Percentiles rank a stretch among this genome's conserved stretches.
Evolutionary conservation across 2,797 vertebrate species (phyloP).

Genomic region (Macroramphosus scolopax): DNA sequence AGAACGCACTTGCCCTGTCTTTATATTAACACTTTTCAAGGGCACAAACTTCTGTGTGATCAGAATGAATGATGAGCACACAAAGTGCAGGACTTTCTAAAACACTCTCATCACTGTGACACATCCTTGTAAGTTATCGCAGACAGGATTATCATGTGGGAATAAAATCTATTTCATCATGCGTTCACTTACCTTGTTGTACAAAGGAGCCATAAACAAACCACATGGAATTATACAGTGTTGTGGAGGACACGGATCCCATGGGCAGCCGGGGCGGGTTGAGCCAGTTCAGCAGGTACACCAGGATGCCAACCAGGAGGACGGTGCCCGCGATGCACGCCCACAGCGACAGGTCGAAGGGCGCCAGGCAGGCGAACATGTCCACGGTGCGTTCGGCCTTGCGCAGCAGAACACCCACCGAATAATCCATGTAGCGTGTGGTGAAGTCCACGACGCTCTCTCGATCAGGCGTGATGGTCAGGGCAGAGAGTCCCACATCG

Average conservation of each 20-base stretch:
- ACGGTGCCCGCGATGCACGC: constrained; percentile 97
- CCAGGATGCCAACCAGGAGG: constrained; percentile 91
- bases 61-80: too few relatives aligned
- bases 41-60: too few relatives aligned
- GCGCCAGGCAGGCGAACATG: constrained; percentile 97
- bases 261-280: constrained; percentile 96
- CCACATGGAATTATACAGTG: constrained; percentile 99
- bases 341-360: constrained; percentile 97
- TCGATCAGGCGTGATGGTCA: constrained; percentile 97
- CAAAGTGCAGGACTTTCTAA: too few relatives aligned
- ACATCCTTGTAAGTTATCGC: too few relatives aligned
- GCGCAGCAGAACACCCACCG: constrained; percentile 92
- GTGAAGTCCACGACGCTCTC: constrained; percentile 98
- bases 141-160: too few relatives aligned
- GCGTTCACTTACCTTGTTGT: constrained; percentile 89
- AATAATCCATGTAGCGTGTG: constrained; percentile 98
- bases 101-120: too few relatives aligned
- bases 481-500: constrained; percentile 94
- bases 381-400: constrained; percentile 96
- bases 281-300: constrained; percentile 97
- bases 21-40: too few relatives aligned
- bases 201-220: constrained; percentile 98
- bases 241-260: constrained; percentile 95
- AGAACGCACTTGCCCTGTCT: too few relatives aligned
- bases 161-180: too few relatives aligned